Evolutionary conservation across 2,888 invertebrate genomes (phyloP).

Genomic region (Zhuqinia jingwanae): DNA sequence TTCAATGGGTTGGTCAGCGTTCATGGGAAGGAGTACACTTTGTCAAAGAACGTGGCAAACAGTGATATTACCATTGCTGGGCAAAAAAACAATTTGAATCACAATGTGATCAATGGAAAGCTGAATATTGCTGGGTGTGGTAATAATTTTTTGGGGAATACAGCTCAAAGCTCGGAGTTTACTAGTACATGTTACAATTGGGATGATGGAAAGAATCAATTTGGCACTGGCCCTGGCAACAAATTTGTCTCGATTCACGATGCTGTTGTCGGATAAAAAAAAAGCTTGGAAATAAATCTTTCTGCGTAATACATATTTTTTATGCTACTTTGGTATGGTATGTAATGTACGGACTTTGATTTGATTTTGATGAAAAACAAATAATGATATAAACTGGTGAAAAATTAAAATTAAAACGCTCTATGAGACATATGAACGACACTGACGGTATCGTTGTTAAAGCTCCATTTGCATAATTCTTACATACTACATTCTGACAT

Average conservation of each 20-base stretch:
- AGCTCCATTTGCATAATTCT: no score
- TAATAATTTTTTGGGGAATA: conserved; percentile 56
- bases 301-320: no score
- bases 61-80: conserved; percentile 53
- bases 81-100: conserved; percentile 24
- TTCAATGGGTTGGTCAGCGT: conserved; percentile 50
- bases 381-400: no score
- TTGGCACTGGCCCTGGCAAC: conserved; percentile 18
- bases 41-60: conserved; percentile 48
- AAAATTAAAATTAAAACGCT: no score
- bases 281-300: no score
- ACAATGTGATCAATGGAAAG: conserved; percentile 60
- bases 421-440: no score
- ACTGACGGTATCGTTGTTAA: no score
- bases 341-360: no score
- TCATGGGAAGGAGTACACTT: conserved; percentile 24
- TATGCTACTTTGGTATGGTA: no score
- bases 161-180: conserved; percentile 44
- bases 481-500: no score
- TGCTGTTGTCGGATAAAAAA: neutral
- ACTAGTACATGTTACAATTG: conserved; percentile 59
- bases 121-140: conserved; percentile 62
- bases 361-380: no score
- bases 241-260: neutral
- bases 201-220: conserved; percentile 57